Base-by-base conservation (phyloP, 2,888 invertebrate genomes). In the Hypomecis punctinalis region DNA sequence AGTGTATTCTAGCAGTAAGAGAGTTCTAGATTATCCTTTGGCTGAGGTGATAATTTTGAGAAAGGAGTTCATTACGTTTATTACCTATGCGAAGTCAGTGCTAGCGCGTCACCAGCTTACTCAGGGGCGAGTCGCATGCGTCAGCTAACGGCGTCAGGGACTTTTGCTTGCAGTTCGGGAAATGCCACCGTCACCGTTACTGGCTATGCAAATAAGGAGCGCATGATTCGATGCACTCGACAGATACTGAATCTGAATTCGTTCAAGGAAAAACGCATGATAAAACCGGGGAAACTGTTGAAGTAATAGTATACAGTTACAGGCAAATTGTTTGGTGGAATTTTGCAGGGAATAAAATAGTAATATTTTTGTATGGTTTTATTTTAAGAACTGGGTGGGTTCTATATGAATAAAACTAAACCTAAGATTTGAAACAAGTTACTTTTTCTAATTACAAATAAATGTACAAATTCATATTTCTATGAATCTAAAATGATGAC, bases 111-210 rank as follows among this genome's bases (percentile, higher is more conserved):
- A 36, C 35, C 45, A 49, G 45, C 51, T 56, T 36, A 63, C 10
- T 58, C 45, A 54, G 39, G n/a, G 37, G 43, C n/a, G 10, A 45
- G 39, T 40, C 45, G 58, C 48, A 47, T 45, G 54, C 54, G 63
- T 63, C 63, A 58, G 62, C 46, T 47, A 56, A 47, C 56, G 56
- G 56, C 5, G 6, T 4, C 51, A 36, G 55, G 60, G 55, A 42
- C 51, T 59, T 63, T 63, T 59, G 45, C 35, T 23, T 35, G 40
- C 9, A 47, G 42, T 45, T 63, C 47, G 49, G 59, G 47, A 59
- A 60, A 64, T 49, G 13, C 63, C 63, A 45, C 35, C 6, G n/a
- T n/a, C 23, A 52, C 51, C 49, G 43, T 62, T 51, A 35, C 23
- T 49, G 11, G 37, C 37, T 36, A 39, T 9, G 37, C 37, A 37